phyloP scores from a whole-genome alignment of 2,113 vertebrate species.

The Oriolus oriolus region DNA sequence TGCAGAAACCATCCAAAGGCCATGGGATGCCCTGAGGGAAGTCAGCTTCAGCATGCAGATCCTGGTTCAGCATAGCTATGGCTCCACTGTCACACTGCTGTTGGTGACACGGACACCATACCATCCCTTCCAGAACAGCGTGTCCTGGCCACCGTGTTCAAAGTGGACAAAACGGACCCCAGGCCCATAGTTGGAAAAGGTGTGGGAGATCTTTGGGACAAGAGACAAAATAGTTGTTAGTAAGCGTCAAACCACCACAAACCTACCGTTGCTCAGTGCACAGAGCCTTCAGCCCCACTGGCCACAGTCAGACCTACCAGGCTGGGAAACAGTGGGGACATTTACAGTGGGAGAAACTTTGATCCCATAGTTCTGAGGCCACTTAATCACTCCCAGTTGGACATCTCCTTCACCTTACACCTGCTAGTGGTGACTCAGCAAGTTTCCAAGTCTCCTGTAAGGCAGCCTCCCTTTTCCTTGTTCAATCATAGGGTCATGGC shows the following conservation, averaged over 20 bases:
- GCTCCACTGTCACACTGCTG: constrained; percentile 81
- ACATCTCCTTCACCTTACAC: background rate
- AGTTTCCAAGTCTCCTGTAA: background rate
- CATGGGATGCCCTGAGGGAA: background rate
- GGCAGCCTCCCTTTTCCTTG: background rate
- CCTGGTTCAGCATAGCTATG: constrained; percentile 1
- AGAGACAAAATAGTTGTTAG: background rate
- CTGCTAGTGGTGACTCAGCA: background rate
- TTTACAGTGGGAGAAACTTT: background rate
- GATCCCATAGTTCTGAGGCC: background rate
- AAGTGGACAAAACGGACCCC: constrained; percentile 88
- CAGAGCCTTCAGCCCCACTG: background rate
- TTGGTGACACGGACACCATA: constrained; percentile 88
- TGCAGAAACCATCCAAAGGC: constrained; percentile 3
- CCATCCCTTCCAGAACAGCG: constrained; percentile 91
- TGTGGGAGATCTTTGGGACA: constrained; percentile 78
- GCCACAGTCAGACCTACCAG: background rate
- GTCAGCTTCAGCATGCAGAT: background rate
- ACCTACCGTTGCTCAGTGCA: background rate
- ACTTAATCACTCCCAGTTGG: background rate
- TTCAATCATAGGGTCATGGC: background rate
- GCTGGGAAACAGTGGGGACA: background rate
- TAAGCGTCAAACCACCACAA: background rate
- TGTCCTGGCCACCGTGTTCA: constrained; percentile 88
- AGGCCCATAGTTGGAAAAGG: constrained; percentile 81